These are phyloP conservation scores for Grammomys surdaster DNA, from an alignment of 2,113 vertebrate genomes.

Conservation along the genomic window DNA sequence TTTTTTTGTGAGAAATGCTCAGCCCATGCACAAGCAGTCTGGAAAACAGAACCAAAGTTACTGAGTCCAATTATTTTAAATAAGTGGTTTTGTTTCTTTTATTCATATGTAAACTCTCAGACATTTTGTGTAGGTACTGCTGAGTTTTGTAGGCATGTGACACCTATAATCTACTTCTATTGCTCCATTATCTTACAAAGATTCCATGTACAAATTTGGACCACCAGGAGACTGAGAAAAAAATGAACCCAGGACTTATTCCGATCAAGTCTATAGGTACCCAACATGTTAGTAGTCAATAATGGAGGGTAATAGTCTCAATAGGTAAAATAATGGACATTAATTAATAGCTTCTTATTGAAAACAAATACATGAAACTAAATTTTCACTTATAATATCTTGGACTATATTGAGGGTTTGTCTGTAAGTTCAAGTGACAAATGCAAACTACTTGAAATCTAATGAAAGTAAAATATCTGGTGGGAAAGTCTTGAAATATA, in stretches of 20 bases:
- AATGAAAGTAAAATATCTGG: neutral
- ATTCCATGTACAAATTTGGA: neutral
- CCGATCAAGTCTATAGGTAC: neutral
- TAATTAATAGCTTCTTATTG: neutral
- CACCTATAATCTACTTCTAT: neutral
- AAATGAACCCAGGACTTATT: neutral
- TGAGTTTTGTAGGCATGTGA: neutral
- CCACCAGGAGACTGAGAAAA: neutral
- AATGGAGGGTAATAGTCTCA: neutral
- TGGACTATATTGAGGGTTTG: neutral
- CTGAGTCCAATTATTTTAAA: neutral
- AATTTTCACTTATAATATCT: neutral
- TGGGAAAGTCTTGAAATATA: neutral
- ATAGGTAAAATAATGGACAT: neutral
- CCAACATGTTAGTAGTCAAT: neutral
- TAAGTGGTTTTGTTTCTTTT: neutral
- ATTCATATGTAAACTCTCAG: neutral
- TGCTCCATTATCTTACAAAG: neutral
- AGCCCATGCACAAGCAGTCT: neutral
- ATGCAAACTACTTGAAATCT: neutral
- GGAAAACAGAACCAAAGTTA: neutral
- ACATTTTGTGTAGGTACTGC: neutral
- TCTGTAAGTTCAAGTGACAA: neutral
- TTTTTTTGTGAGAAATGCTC: neutral
- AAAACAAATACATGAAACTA: too few species aligned